A percentile compares a stretch with the other conserved stretches of the same genome.
These are phyloP conservation scores for Vireo griseus DNA, from an alignment of 2,797 vertebrate species.

Conservation along the genomic window DNA sequence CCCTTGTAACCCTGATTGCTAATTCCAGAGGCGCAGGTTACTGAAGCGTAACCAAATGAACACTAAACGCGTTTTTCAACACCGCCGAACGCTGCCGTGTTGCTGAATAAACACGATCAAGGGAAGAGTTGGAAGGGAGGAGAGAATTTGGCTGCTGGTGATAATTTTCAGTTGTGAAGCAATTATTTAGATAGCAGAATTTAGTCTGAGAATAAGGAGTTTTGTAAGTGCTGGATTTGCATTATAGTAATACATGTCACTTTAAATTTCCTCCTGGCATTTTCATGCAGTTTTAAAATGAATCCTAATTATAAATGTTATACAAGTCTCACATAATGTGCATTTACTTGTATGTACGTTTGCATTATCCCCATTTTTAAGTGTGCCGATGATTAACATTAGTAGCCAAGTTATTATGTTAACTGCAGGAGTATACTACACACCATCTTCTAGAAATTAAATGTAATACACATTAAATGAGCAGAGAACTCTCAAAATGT, in stretches of 20 bases:
- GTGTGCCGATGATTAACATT: constrained; percentile 7
- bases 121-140: not conserved
- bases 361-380: constrained; percentile 32
- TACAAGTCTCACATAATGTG: constrained; percentile 17
- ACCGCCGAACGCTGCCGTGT: not conserved
- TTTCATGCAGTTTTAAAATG: constrained; percentile 33
- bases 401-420: not conserved
- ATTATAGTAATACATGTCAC: constrained; percentile 24
- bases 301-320: constrained; percentile 51
- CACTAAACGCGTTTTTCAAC: not conserved
- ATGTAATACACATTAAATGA: not conserved
- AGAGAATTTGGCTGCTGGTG: not conserved
- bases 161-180: constrained; percentile 30
- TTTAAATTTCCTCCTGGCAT: constrained; percentile 37
- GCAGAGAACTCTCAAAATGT: not conserved
- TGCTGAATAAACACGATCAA: not conserved
- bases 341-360: constrained; percentile 22
- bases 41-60: constrained; percentile 13
- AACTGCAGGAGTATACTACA: not conserved
- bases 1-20: not conserved
- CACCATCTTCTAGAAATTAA: not conserved
- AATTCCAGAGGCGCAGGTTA: not conserved
- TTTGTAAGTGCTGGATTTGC: constrained; percentile 28
- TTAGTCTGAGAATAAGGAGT: not conserved
- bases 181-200: constrained; percentile 41